Evolutionary conservation across 2,888 invertebrate genomes (phyloP).

Genomic region (Cheilosia scutellata): DNA sequence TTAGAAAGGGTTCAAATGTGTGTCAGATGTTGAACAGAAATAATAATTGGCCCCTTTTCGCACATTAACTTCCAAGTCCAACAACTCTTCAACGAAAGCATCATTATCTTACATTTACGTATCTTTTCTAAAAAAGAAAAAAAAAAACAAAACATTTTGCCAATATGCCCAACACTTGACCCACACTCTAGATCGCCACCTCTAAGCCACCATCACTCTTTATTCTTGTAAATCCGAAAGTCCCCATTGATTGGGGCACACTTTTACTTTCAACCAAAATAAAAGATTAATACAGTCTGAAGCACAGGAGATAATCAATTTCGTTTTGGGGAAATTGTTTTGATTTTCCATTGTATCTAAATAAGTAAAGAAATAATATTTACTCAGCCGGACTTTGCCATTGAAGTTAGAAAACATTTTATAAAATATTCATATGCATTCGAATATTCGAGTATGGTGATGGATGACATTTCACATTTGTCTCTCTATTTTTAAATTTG

Average conservation of each 20-base stretch:
- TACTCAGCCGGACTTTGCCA: constrained; percentile 39
- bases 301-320: constrained; percentile 45
- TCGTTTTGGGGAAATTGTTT: constrained; percentile 46
- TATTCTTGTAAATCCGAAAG: constrained; percentile 46
- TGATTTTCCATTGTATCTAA: constrained; percentile 24
- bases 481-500: background rate
- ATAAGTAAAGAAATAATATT: background rate
- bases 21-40: constrained; percentile 13
- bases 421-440: constrained; percentile 10
- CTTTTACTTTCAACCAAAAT: constrained; percentile 65
- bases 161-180: constrained; percentile 32
- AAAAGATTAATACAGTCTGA: constrained; percentile 25
- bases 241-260: constrained; percentile 21
- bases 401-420: constrained; percentile 11
- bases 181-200: constrained; percentile 32
- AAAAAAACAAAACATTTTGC: constrained; percentile 7
- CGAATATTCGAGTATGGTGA: background rate
- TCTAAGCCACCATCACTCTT: constrained; percentile 1
- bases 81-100: constrained; percentile 5
- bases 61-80: constrained; percentile 12
- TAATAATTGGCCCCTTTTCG: constrained; percentile 29
- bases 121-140: background rate
- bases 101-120: background rate
- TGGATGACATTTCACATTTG: constrained; percentile 28
- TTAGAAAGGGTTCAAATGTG: constrained; percentile 1